Evolutionary conservation across 2,113 vertebrate genomes (phyloP).

Genomic region (Tyto alba): DNA sequence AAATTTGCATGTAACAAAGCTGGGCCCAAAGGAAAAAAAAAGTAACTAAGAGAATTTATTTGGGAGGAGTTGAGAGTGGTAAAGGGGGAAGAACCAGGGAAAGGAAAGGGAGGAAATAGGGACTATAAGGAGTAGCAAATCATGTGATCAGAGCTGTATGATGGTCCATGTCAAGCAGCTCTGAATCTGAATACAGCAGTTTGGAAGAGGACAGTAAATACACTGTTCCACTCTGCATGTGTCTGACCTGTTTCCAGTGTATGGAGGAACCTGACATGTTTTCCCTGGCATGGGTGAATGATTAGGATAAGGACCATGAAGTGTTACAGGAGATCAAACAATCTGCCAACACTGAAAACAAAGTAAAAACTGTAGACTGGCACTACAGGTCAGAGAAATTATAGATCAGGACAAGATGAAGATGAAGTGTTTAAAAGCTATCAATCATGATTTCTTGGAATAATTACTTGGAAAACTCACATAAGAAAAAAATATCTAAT

Average conservation of each 20-base stretch:
- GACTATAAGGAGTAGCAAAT: background rate
- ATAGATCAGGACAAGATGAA: background rate
- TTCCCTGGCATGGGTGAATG: background rate
- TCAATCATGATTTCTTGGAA: background rate
- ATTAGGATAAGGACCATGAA: background rate
- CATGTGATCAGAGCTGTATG: background rate
- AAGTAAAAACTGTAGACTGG: background rate
- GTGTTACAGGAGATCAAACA: background rate
- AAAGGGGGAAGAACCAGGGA: background rate
- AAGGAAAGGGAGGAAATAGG: background rate
- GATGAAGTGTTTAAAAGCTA: background rate
- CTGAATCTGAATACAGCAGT: background rate
- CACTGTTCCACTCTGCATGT: background rate
- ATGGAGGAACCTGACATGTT: background rate
- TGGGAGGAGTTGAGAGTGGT: background rate
- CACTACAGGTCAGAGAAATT: background rate
- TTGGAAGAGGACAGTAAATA: background rate
- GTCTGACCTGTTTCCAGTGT: background rate
- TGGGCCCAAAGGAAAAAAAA: background rate
- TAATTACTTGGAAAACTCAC: background rate
- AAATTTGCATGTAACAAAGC: background rate
- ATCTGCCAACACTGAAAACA: background rate
- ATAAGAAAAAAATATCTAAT: background rate
- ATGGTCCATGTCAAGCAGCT: background rate
- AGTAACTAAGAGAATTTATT: background rate